Base-by-base conservation (phyloP, 2,888 invertebrate species). In the Parnassius apollo region DNA sequence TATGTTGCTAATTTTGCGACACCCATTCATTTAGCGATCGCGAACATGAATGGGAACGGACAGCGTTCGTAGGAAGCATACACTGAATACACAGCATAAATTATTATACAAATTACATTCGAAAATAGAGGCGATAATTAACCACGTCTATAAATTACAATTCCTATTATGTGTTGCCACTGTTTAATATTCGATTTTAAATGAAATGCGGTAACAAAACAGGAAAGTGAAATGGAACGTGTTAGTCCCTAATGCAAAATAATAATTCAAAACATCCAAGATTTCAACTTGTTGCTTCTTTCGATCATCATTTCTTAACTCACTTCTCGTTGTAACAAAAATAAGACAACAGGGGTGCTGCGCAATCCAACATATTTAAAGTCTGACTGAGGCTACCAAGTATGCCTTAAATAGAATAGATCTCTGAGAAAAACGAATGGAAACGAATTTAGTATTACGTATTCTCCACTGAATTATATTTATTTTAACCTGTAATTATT, bases 21-120 rank as follows among this genome's bases (percentile, higher is more conserved):
- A 81, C 80, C 86, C 88, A 88, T 89, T 90, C 90, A 90, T 88
- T 88, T 86, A 72, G 76, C 76, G 77, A 83, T 85, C 78, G 78
- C 79, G 69, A 77, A 80, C 76, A 75, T 88, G 88, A 91, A 90
- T 90, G 88, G 78, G 85, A 83, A 75, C 82, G 83, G 84, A 85
- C 83, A 82, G 73, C 73, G 71, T 69, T 72, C 74, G 74, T 75
- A 80, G 78, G 78, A 78, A 78, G 81, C 73, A 67, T 65, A 74
- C 71, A 76, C 74, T 72, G 73, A 75, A 75, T 71, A 69, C 71
- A 72, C 72, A 68, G 71, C 78, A 80, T 82, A 81, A 82, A 84
- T 85, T 82, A 80, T 79, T 73, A 70, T 79, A 81, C 82, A 80
- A 82, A 82, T 83, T 82, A 78, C 75, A 76, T 78, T 77, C 77